phyloP scores from a whole-genome alignment of 2,888 invertebrate genomes.

The Xylophagus ater region DNA sequence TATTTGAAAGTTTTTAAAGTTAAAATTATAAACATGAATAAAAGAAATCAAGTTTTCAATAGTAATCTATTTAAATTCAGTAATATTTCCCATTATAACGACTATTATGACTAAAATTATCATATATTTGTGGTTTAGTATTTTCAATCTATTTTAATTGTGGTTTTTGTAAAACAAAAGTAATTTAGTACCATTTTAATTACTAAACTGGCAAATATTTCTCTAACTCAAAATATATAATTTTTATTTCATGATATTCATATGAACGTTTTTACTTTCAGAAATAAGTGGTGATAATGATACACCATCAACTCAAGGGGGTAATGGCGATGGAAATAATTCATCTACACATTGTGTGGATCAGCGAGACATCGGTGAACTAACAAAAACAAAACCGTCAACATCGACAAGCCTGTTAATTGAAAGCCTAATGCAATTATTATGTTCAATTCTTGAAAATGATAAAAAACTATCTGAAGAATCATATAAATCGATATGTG shows the following conservation, averaged over 20 bases:
- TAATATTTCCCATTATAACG: too few species aligned
- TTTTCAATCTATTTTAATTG: too few species aligned
- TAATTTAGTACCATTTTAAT: too few species aligned
- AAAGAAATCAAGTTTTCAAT: too few species aligned
- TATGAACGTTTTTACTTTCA: background rate
- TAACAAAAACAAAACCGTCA: conserved; percentile 32
- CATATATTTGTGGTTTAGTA: too few species aligned
- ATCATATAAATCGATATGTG: conserved; percentile 55
- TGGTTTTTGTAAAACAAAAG: too few species aligned
- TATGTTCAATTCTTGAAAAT: conserved; percentile 53
- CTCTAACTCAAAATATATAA: too few species aligned
- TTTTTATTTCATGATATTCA: background rate
- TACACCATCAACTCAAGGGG: conserved; percentile 1
- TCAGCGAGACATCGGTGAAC: conserved; percentile 8
- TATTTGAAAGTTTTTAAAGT: too few species aligned
- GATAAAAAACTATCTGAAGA: conserved; percentile 47
- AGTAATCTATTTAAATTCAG: too few species aligned
- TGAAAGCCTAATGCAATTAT: conserved; percentile 56
- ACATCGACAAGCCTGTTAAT: conserved; percentile 57
- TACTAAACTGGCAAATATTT: too few species aligned
- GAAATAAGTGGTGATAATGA: background rate
- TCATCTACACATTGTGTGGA: conserved; percentile 5
- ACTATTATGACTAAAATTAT: too few species aligned
- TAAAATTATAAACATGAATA: too few species aligned
- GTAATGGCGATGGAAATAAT: conserved; percentile 4